Conservation (phyloP, 2,888 invertebrate genomes). For the Erebia ligea region DNA sequence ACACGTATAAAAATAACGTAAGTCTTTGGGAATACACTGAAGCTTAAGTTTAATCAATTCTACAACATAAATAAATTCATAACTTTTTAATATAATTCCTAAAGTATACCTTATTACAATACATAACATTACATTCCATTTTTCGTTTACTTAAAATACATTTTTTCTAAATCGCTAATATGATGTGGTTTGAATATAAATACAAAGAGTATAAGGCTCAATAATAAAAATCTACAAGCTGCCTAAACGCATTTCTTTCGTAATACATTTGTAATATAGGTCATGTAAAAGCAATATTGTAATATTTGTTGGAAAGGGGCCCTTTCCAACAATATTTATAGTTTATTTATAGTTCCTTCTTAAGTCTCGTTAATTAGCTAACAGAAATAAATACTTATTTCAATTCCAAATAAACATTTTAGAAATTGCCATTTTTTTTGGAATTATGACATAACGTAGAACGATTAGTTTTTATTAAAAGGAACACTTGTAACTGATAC, state of each 20-base stretch:
- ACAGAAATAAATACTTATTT: background rate
- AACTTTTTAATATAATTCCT: background rate
- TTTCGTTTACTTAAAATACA: background rate
- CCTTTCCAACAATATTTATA: too few species aligned
- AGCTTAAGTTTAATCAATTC: background rate
- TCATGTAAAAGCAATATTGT: too few species aligned
- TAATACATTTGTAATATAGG: too few species aligned
- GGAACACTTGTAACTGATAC: background rate
- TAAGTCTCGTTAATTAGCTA: background rate
- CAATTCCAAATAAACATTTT: background rate
- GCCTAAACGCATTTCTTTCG: too few species aligned
- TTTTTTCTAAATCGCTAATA: background rate
- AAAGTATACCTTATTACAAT: background rate
- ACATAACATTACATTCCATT: background rate
- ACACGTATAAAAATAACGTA: background rate
- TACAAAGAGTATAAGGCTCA: background rate
- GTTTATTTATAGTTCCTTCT: background rate
- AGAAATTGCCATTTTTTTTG: background rate
- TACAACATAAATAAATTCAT: background rate
- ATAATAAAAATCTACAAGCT: too few species aligned
- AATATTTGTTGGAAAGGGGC: too few species aligned
- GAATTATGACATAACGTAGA: background rate
- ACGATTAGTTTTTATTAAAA: background rate
- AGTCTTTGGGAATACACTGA: slow-evolving; percentile 24
- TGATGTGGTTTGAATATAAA: background rate